phyloP scores from a whole-genome alignment of 30 jellyfish, hydroid and myxozoan genomes.

The Chironex yamaguchii region DNA sequence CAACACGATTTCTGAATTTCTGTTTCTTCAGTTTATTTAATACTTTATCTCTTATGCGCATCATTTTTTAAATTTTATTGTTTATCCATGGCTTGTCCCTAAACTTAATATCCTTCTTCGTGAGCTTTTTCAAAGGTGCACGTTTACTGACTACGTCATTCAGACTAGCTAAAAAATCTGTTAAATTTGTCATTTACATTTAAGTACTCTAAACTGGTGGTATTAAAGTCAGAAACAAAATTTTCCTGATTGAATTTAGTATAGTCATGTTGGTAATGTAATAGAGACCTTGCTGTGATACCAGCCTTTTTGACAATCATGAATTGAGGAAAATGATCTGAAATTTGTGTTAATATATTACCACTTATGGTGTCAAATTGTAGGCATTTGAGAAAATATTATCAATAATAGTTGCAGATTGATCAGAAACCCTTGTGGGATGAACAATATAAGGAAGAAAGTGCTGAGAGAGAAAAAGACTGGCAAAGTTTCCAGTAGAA shows the following conservation, averaged over 20 bases:
- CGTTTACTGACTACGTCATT: constrained; percentile 9
- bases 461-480: too few species aligned
- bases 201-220: constrained; percentile 10
- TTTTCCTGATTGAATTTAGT: constrained; percentile 10
- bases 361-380: constrained; percentile 63
- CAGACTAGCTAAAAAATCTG: constrained; percentile 9
- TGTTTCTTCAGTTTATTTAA: background rate
- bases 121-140: constrained; percentile 25
- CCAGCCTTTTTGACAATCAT: constrained; percentile 35
- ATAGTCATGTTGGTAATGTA: constrained; percentile 31
- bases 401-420: background rate
- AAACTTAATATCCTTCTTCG: constrained; percentile 6
- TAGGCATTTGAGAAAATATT: background rate
- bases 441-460: too few species aligned
- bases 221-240: background rate
- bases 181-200: constrained; percentile 46
- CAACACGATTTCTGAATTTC: constrained; percentile 35
- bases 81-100: constrained; percentile 3
- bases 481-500: too few species aligned
- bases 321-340: constrained; percentile 46
- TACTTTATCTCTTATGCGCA: constrained; percentile 30
- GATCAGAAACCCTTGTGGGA: too few species aligned
- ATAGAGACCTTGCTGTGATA: background rate
- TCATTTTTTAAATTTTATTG: too few species aligned
- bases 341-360: constrained; percentile 16